phyloP scores from a whole-genome alignment of 1,140 invertebrate genomes.

The Diorhabda sublineata region DNA sequence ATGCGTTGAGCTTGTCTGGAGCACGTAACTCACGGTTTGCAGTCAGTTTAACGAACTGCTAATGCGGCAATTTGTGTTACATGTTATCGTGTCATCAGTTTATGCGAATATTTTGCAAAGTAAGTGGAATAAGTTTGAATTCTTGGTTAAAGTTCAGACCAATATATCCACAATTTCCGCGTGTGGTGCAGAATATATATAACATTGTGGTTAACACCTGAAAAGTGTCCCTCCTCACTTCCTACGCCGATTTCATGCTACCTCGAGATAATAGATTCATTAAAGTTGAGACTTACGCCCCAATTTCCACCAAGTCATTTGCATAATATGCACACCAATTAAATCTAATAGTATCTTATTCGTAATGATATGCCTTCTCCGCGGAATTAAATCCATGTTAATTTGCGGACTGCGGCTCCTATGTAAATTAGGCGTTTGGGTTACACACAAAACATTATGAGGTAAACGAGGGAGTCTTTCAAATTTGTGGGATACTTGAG shows the following conservation, averaged over 20 bases:
- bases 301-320: slow-evolving; percentile 12
- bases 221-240: slow-evolving; percentile 1
- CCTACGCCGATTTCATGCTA: background rate
- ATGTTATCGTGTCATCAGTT: background rate
- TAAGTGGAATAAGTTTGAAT: background rate
- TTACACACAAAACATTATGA: slow-evolving; percentile 9
- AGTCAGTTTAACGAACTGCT: no score
- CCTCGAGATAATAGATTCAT: slow-evolving; percentile 11
- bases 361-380: slow-evolving; percentile 17
- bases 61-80: no score
- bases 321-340: slow-evolving; percentile 19
- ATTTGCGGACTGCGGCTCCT: slow-evolving; percentile 18
- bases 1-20: no score
- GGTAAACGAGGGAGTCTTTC: slow-evolving; percentile 12
- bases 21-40: no score
- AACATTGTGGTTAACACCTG: background rate
- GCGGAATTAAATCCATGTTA: slow-evolving; percentile 18
- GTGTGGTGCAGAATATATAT: slow-evolving; percentile 2
- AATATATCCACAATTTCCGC: background rate
- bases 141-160: background rate
- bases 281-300: slow-evolving; percentile 13
- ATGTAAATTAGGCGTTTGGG: slow-evolving; percentile 15
- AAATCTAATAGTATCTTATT: slow-evolving; percentile 20
- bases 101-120: background rate
- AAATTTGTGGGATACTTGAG: slow-evolving; percentile 14